phyloP scores from a whole-genome alignment of 2,113 vertebrate genomes.

The Rallus limicola region DNA sequence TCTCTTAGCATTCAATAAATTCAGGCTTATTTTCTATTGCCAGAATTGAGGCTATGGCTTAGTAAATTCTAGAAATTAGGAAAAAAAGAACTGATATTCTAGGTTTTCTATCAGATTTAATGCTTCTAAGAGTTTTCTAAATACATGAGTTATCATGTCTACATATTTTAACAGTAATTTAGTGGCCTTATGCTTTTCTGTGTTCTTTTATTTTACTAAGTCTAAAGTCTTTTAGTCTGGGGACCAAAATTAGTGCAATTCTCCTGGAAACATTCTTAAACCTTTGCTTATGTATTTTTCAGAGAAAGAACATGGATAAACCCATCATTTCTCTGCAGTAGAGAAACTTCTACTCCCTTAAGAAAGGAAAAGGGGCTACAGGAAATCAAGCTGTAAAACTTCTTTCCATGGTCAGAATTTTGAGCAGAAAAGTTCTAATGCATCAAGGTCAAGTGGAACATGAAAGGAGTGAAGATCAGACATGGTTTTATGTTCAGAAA shows the following conservation, averaged over 20 bases:
- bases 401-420: neutral
- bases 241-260: neutral
- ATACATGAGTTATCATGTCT: neutral
- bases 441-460: neutral
- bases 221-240: neutral
- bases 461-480: neutral
- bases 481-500: neutral
- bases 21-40: neutral
- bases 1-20: neutral
- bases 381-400: neutral
- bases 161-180: neutral
- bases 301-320: neutral
- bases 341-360: neutral
- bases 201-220: neutral
- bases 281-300: neutral
- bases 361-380: neutral
- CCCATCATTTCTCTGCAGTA: neutral
- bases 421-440: neutral
- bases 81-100: neutral
- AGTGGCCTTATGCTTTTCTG: neutral
- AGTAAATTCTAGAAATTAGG: neutral
- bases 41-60: neutral
- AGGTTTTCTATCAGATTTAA: neutral
- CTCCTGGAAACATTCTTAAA: neutral
- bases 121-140: neutral